Evolutionary conservation across 2,888 invertebrate genomes (phyloP), one percentile per base, ranked within the genome.

Genomic region (Elaeidobius kamerunicus): DNA sequence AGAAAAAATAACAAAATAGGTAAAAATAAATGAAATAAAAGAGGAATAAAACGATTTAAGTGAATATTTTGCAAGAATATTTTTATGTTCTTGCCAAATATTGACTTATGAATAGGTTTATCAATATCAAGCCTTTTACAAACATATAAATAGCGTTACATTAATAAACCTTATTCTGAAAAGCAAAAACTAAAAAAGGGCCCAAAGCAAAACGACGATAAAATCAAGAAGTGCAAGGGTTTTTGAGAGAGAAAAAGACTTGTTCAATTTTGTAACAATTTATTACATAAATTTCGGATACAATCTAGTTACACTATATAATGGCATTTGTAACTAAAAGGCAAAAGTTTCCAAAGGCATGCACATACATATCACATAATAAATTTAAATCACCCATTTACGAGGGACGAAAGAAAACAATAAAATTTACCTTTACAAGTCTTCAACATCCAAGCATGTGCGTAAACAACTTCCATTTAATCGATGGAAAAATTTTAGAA

Each of bases 161-260:
- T 30, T 30, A 30, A 30, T 30, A 30, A 30, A 30, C 12, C 30
- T n/a, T n/a, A n/a, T n/a, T 9, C 5, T 30, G 3, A 30, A n/a
- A 58, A 61, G 60, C 51, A 46, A 57, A 57, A 56, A 56, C 47
- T 50, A 40, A 48, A 30, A 57, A 50, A 50, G 51, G 35, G 57
- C 68, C 68, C 67, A 69, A 68, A 69, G 69, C 68, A 69, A 69
- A 69, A 70, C 67, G 68, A 69, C 66, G 17, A 35, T 16, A 51
- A 52, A 52, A 58, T 59, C 61, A 41, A 60, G 61, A 65, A 63
- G 62, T 63, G 67, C 66, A 66, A 67, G 65, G 67, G 63, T 64
- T 45, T 63, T 47, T 52, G 44, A 62, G 15, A 67, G n/a, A n/a
- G n/a, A 64, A 69, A 67, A 67, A 63, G 60, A 54, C 64, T 53